Percentiles rank a stretch among this genome's conserved stretches.
These are phyloP conservation scores for Bubalus kerabau DNA, from an alignment of 2,113 vertebrate species.

Conservation along the genomic window DNA sequence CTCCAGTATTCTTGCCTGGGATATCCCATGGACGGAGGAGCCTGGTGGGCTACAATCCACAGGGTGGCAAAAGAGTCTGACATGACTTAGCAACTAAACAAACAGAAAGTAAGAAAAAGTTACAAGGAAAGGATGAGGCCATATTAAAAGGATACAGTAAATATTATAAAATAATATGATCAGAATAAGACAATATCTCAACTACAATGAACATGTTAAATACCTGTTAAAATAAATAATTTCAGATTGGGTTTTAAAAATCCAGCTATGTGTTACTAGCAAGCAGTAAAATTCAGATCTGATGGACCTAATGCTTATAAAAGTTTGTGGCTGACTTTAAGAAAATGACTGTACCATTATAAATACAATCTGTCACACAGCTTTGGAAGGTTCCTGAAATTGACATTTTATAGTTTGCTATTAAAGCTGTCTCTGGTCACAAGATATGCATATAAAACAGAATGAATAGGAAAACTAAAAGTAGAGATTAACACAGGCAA, in stretches of 20 bases:
- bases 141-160: not conserved
- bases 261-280: not conserved
- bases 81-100: not conserved
- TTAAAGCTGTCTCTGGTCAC: not conserved
- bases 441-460: not conserved
- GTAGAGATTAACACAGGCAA: not conserved
- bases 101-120: not conserved
- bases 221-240: not conserved
- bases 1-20: not conserved
- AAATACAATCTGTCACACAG: not conserved
- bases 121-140: not conserved
- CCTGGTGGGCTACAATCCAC: not conserved
- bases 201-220: not conserved
- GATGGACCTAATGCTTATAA: not conserved
- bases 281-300: not conserved
- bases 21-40: not conserved
- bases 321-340: not conserved
- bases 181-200: not conserved
- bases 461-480: not conserved
- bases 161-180: not conserved
- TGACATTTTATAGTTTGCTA: constrained; percentile 1
- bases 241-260: not conserved
- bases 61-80: not conserved
- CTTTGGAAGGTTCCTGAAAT: not conserved
- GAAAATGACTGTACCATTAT: not conserved